Base-by-base conservation (phyloP, 2,113 vertebrate species). In the Syngnathus typhle region DNA sequence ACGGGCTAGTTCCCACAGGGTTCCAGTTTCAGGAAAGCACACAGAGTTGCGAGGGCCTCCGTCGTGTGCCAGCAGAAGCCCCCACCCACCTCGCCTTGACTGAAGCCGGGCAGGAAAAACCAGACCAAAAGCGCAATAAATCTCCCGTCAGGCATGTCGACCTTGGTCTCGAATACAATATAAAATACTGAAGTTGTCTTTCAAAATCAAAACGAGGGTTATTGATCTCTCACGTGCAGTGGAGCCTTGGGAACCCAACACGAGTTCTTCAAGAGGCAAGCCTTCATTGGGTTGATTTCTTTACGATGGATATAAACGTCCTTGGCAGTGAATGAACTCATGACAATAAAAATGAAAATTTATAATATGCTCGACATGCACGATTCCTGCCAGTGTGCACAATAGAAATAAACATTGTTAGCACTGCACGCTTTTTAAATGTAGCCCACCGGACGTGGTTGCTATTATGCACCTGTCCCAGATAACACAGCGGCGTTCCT, bases 1-100 rank as follows among this genome's bases (percentile, higher is more conserved):
- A 65, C 78, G 84, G 78, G 70, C 89, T 88, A 60, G 84, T 92
- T 92, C 91, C 89, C 91, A 92, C 91, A 90, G 82, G 84, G 85
- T 73, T 92, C 89, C 72, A 70, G 82, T 92, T 92, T 89, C 91
- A 90, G 80, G 9, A 32, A 23, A 55, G n/a, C 13, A 32, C 55
- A 36, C 55, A 1, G 49, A 21, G 49, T n/a, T 3, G 49, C 2
- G 19, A 52, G 49, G 49, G 49, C 19, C 9, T 52, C 49, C n/a
- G 19, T 73, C 66, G 73, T 72, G 79, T 46, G 13, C 12, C 47
- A 76, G 81, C 83, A 71, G 85, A 78, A 85, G 81, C 83, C 85
- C 79, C 78, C 83, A 84, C 78, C 64, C 66, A 39, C 60, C 19
- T 32, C 27, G 27, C 27, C 27, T 32, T 32, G 27, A 32, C 27